Evolutionary conservation across 2,888 invertebrate genomes (phyloP).

Genomic region (Troilus luridus): DNA sequence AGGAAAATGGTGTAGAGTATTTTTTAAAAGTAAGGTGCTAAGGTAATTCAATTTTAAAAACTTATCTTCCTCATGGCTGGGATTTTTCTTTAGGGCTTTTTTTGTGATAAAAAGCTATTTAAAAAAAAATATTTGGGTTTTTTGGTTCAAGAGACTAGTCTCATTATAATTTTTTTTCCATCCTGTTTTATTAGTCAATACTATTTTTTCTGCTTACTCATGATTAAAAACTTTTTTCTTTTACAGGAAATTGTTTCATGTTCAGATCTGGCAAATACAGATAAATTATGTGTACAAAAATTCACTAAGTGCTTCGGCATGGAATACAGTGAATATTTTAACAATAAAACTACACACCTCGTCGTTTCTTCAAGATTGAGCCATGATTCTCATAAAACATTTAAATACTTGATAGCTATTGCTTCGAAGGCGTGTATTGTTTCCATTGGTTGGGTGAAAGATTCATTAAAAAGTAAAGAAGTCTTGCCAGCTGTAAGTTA

Average conservation of each 20-base stretch:
- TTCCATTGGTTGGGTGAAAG: constrained; percentile 5
- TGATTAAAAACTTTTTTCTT: not conserved
- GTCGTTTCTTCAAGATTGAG: constrained; percentile 14
- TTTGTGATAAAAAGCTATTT: too few species aligned
- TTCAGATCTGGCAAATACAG: not conserved
- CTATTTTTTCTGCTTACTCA: not conserved
- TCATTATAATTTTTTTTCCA: not conserved
- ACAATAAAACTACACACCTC: constrained; percentile 26
- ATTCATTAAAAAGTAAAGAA: not conserved
- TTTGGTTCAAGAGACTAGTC: too few species aligned
- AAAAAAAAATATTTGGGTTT: too few species aligned
- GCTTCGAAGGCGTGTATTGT: not conserved
- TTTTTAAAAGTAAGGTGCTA: too few species aligned
- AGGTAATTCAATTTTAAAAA: too few species aligned
- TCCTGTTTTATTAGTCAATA: not conserved
- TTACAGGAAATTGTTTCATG: constrained; percentile 17
- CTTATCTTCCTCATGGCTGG: too few species aligned
- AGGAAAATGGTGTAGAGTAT: too few species aligned
- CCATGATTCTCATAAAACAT: constrained; percentile 11
- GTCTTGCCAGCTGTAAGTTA: constrained; percentile 15
- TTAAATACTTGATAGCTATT: constrained; percentile 23
- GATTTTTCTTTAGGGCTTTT: too few species aligned
- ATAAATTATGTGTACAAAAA: constrained; percentile 4
- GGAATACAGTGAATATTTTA: constrained; percentile 24
- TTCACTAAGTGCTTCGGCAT: not conserved